Evolutionary conservation across 2,113 vertebrate genomes (phyloP).

Genomic region (Chlorodrepanis virens): DNA sequence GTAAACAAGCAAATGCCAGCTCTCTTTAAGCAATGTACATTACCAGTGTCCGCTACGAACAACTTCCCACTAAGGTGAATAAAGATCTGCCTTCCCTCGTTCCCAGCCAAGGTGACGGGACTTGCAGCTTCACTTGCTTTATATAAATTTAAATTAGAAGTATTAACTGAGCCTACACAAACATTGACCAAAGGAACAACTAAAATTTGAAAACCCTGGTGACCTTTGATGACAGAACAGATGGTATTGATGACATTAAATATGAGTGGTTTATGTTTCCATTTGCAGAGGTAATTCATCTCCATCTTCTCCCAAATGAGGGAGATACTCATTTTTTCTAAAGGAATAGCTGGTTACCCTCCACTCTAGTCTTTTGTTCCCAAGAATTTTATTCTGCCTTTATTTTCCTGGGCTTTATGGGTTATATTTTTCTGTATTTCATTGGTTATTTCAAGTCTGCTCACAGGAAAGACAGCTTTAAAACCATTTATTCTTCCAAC

Average conservation of each 20-base stretch:
- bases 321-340: background rate
- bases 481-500: background rate
- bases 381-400: background rate
- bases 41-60: fast-evolving
- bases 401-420: background rate
- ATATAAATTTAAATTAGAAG: background rate
- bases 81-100: fast-evolving
- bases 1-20: background rate
- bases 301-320: background rate
- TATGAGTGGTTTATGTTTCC: background rate
- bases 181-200: background rate
- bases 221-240: background rate
- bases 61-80: background rate
- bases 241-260: background rate
- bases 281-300: background rate
- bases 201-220: background rate
- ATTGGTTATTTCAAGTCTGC: background rate
- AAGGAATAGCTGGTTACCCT: background rate
- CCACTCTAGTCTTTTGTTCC: background rate
- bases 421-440: background rate
- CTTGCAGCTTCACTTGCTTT: background rate
- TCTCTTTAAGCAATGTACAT: background rate
- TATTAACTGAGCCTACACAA: background rate
- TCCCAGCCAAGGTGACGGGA: background rate
- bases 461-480: background rate